Evolutionary conservation across 35 echinoderm and acorn worm species (phyloP), one percentile per base, ranked within the genome.

Genomic region (Anneissia japonica): DNA sequence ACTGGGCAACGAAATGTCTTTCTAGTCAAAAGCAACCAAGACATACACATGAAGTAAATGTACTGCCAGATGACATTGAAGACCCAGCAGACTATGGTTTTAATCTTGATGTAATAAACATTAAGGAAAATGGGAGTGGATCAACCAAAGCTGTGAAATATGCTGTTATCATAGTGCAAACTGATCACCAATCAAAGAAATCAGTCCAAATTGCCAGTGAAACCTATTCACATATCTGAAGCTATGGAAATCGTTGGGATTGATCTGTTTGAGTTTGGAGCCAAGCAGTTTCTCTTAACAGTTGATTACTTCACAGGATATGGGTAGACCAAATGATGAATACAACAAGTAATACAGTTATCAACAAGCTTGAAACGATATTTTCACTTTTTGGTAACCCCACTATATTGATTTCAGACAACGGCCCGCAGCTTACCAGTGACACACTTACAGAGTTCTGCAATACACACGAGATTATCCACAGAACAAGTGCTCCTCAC

Each of bases 161-260:
- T 32, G 85, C 84, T 7, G 73, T 86, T 31, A 74, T 40, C 2
- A 80, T 37, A 7, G 85, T 78, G 4, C 41, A 80, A 28, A 87
- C 76, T 30, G 4, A 46, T 16, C 76, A 80, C 17, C 85, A 87
- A 29, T 34, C 55, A 86, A 76, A 74, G 84, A 86, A 76, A 37
- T 76, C 84, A 86, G 76, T 77, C 0, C 34, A 87, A 78, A 55
- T 38, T 87, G 10, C 85, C 74, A 34, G 36, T 78, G 23, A 87
- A 46, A 77, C 75, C 73, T 75, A 77, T 45, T 43, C 85, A 34
- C 32, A 35, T 74, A n/a, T 30, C 85, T 43, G 39, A 74, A 79
- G 85, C 74, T n/a, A 51, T 87, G 85, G 73, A 87, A 76, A 87
- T 87, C 37, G 38, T 87, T 56, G 74, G 36, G 41, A 87, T 87